These are phyloP conservation scores for Timema podura DNA, from an alignment of 2,888 invertebrate species.

Conservation along the genomic window DNA sequence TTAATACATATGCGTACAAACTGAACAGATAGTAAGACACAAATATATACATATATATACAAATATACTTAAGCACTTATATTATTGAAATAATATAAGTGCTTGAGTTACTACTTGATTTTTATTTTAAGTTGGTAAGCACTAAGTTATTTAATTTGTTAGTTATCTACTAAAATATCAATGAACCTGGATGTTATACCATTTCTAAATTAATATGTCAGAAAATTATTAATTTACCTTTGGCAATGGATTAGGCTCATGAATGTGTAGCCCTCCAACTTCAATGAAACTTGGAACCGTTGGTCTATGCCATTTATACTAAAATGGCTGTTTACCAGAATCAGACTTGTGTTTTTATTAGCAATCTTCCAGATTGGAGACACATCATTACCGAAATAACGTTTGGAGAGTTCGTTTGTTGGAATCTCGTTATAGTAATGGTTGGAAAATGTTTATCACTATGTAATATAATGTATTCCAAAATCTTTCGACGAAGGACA, in stretches of 20 bases:
- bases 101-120: not conserved
- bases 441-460: not conserved
- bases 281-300: conserved; percentile 49
- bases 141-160: too few species aligned
- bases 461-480: not conserved
- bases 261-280: conserved; percentile 52
- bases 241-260: conserved; percentile 36
- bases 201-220: not conserved
- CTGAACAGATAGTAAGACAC: too few species aligned
- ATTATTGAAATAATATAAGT: not conserved
- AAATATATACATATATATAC: too few species aligned
- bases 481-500: conserved; percentile 28
- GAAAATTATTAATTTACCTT: conserved; percentile 31
- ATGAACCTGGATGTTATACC: too few species aligned
- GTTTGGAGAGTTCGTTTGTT: conserved; percentile 35
- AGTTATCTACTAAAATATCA: too few species aligned
- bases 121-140: too few species aligned
- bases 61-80: too few species aligned
- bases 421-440: conserved; percentile 3
- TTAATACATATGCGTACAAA: too few species aligned
- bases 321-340: conserved; percentile 50
- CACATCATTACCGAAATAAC: conserved; percentile 38
- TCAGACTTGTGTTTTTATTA: conserved; percentile 46
- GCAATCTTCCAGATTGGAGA: conserved; percentile 42
- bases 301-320: conserved; percentile 46